Conservation (phyloP, 23 tunicate genomes). For the Halocynthia aurantium region DNA sequence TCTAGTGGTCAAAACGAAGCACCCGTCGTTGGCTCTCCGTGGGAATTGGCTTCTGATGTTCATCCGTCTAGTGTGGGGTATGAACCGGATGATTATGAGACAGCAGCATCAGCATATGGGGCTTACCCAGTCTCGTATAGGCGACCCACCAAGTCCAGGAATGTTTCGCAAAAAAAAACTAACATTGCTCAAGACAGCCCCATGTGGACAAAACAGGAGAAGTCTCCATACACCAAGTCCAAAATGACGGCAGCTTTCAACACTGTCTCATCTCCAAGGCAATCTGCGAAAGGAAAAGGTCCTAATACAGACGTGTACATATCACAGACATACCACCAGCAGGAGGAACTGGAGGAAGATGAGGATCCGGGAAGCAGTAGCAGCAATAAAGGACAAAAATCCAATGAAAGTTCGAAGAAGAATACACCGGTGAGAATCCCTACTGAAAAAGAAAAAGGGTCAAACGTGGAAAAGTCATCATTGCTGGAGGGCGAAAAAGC, state of each 20-base stretch:
- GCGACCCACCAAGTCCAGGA: background rate
- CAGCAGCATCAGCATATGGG: conserved; percentile 67
- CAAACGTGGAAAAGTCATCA: conserved; percentile 53
- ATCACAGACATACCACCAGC: conserved; percentile 1
- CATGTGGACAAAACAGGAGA: background rate
- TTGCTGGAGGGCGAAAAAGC: conserved; percentile 36
- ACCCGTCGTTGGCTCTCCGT: background rate
- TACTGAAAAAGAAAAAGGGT: conserved; percentile 40
- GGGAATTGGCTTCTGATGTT: conserved; percentile 14
- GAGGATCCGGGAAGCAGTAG: background rate
- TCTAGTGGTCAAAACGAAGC: background rate
- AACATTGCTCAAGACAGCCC: background rate
- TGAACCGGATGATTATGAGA: conserved; percentile 30
- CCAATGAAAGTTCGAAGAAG: background rate
- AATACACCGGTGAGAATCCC: background rate
- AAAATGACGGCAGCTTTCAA: background rate
- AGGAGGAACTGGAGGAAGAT: background rate
- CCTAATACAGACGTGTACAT: conserved; percentile 1
- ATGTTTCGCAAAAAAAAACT: background rate
- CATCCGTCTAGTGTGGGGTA: conserved; percentile 7
- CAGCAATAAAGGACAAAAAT: background rate
- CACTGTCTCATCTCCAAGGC: background rate
- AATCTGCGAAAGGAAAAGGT: conserved; percentile 2
- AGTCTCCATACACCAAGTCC: background rate
- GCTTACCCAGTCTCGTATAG: conserved; percentile 41